Evolutionary conservation across 1,140 invertebrate species (phyloP), one percentile per base, ranked within the genome.

Genomic region (Procambarus clarkii): DNA sequence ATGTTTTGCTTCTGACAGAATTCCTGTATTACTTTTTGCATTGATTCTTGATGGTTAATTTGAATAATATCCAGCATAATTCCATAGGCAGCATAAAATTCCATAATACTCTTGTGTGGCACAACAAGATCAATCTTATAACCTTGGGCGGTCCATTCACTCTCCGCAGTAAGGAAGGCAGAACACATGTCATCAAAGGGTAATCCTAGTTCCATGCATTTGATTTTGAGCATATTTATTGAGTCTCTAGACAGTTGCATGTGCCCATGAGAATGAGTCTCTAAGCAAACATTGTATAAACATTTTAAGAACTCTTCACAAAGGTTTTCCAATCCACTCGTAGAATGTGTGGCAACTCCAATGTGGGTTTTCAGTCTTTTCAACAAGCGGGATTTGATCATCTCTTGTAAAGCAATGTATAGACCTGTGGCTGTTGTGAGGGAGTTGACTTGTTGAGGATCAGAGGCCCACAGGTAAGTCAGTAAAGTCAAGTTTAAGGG

Each of bases 51-150:
- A 48, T 77, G 46, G 21, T 77, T 7, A 48, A 4, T 50, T 21
- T 76, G 8, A 48, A 44, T 64, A 21, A 84, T 45, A 21, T 5
- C 64, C 5, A 58, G 13, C 13, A 77, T 46, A 78, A 90, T 77
- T 48, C 24, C 11, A 60, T 78, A 15, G 7, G 88, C 88, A 77
- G 88, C 81, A 79, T 83, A 90, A 48, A 90, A 90, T 77, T 90
- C 88, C 81, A 90, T 84, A 15, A 90, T 90, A 21, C 81, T 84
- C 69, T 85, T 90, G 74, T 90, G 88, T 58, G 80, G 88, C 3
- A 78, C 81, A 79, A 50, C 60, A 3, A 90, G 82, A 58, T 84
- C 34, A 64, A 50, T 21, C 60, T 21, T 78, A 45, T 58, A 77
- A 2, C 81, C 81, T 46, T 7, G 0, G 5, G 71, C 34, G 21